Evolutionary conservation across 2,797 vertebrate genomes (phyloP).

Genomic region (Antennarius maculatus): DNA sequence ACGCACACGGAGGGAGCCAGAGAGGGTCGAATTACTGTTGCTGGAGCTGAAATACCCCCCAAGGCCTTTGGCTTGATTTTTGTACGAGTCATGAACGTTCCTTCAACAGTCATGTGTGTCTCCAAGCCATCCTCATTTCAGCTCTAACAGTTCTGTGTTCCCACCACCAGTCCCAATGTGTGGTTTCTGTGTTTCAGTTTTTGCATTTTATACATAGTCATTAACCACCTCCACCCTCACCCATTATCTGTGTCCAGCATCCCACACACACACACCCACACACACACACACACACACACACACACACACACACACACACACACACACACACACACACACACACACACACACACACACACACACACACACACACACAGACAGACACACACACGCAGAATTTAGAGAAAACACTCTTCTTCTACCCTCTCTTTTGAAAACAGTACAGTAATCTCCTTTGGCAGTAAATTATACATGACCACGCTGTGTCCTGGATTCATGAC

Average conservation of each 20-base stretch:
- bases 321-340: too few relatives aligned
- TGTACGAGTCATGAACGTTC: constrained; percentile 50
- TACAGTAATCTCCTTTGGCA: constrained; percentile 23
- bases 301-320: too few relatives aligned
- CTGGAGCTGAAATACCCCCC: constrained; percentile 60
- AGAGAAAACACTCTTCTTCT: constrained; percentile 39
- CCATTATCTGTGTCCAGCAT: constrained; percentile 35
- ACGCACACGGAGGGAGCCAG: constrained; percentile 45
- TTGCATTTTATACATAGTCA: constrained; percentile 10
- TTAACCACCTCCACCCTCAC: constrained; percentile 13
- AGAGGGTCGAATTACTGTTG: constrained; percentile 66
- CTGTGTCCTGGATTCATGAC: constrained; percentile 51
- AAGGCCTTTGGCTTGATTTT: constrained; percentile 48
- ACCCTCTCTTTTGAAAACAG: constrained; percentile 23
- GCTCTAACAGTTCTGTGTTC: background rate
- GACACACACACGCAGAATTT: constrained; percentile 1
- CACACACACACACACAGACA: background rate
- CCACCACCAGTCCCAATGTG: background rate
- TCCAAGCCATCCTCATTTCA: constrained; percentile 4
- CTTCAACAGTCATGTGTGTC: constrained; percentile 15
- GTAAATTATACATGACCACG: constrained; percentile 71
- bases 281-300: constrained; percentile 22
- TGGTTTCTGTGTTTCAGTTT: constrained; percentile 25
- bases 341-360: too few relatives aligned
- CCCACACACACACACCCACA: constrained; percentile 14